Percentiles rank a stretch among this genome's conserved stretches.
Conservation (phyloP, 2,797 vertebrate species). For the Perodicticus potto region DNA sequence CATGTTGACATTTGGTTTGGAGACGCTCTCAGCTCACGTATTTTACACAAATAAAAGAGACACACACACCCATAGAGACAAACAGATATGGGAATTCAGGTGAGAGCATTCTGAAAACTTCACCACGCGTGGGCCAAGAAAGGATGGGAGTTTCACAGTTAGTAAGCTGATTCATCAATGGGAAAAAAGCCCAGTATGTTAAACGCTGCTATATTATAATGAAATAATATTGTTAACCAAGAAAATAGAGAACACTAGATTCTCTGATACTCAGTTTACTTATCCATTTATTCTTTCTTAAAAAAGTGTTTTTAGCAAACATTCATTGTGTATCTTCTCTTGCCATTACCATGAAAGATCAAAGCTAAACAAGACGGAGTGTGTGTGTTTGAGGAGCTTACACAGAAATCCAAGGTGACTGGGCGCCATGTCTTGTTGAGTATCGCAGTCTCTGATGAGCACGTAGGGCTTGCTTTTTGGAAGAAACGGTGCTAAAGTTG, state of each 20-base stretch:
- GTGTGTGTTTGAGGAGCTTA: neutral
- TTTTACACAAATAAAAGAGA: slow-evolving; percentile 44
- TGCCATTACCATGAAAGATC: neutral
- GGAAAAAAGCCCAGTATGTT: neutral
- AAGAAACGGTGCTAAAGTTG: neutral
- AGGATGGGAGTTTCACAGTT: neutral
- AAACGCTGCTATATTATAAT: neutral
- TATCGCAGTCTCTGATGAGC: neutral
- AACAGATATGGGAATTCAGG: neutral
- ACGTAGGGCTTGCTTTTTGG: neutral
- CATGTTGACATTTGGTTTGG: neutral
- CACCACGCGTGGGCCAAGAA: neutral
- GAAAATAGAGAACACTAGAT: slow-evolving; percentile 17
- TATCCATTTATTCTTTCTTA: neutral
- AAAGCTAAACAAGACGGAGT: neutral
- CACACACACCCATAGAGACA: neutral
- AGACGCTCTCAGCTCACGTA: neutral
- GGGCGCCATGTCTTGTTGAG: neutral
- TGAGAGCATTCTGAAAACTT: neutral
- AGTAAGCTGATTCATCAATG: neutral
- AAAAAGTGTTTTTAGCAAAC: neutral
- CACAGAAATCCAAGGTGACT: neutral
- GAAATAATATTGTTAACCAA: neutral
- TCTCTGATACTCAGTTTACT: neutral
- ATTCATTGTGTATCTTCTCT: neutral